phyloP scores from a whole-genome alignment of 2,113 vertebrate genomes.

The Cyanoramphus novaezelandiae region DNA sequence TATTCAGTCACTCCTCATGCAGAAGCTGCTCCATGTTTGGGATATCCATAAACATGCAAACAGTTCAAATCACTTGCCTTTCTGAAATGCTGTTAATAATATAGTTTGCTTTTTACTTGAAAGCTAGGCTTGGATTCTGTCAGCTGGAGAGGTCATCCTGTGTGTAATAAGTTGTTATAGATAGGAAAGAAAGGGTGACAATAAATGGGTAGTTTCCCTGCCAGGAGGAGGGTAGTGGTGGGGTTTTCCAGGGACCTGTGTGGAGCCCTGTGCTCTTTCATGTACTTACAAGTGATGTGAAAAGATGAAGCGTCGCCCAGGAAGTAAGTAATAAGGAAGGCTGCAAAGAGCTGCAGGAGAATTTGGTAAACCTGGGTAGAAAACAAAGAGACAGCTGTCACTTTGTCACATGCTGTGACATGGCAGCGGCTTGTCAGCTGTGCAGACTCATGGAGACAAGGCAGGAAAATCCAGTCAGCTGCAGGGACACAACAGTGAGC shows the following conservation, averaged over 20 bases:
- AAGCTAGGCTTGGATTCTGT: neutral
- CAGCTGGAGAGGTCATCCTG: neutral
- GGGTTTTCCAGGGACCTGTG: neutral
- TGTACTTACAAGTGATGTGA: neutral
- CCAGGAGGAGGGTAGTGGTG: neutral
- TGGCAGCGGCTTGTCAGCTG: neutral
- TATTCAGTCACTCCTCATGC: neutral
- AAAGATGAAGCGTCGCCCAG: neutral
- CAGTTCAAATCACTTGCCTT: neutral
- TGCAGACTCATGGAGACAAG: neutral
- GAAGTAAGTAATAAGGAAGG: neutral
- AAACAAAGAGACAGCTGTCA: neutral
- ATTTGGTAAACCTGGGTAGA: neutral
- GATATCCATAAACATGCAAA: rapidly evolving
- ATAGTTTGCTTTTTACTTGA: neutral
- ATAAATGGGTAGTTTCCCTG: neutral
- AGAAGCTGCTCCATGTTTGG: neutral
- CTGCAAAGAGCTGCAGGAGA: neutral
- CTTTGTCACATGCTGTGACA: neutral
- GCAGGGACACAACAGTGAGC: neutral
- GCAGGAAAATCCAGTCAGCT: neutral
- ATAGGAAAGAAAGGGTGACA: neutral
- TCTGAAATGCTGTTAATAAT: neutral
- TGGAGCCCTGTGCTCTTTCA: neutral
- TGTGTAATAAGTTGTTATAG: neutral